Base-by-base conservation (phyloP, 2,797 vertebrate genomes). In the Sebastes oblongus region DNA sequence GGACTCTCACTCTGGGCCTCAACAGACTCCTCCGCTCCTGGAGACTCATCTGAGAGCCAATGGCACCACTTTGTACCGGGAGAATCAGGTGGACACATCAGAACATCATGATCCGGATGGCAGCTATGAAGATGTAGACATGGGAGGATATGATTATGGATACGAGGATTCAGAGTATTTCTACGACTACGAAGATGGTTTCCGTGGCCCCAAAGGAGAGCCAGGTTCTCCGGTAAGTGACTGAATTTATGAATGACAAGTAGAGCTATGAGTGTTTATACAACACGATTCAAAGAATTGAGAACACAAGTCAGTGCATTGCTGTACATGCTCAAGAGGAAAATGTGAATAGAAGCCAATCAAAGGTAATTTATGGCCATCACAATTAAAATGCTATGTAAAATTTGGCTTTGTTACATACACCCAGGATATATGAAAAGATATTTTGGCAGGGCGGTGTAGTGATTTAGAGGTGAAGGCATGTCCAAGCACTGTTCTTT, bases 151-250 rank as follows among this genome's bases (percentile, higher is more conserved):
- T 55, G 96, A 96, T 89, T 97, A 98, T 77, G 96, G 96, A 89
- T 97, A 97, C 56, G 97, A 98, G 90, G 97, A 97, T 76, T 89
- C 94, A 72, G 96, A 97, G 66, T 93, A 95, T 89, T 88, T 97
- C 81, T 96, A 97, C 29, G 96, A 97, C 82, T 96, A 97, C 52
- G 96, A 96, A 66, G 95, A 94, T 80, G 86, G 86, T 69, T 92
- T 96, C 55, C 95, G 66, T 89, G 98, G 98, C 90, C 96, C 96
- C 70, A 99, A 98, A 96, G 98, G 98, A 92, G 98, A 99, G 83
- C 93, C 96, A n/a, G 98, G 98, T 93, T 94, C 91, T 90, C 94
- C 96, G 84, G 98, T 99, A 96, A 98, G 98, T 97, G 13, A 80
- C 90, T 77, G 14, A 70, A 77, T 89, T 67, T 34, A 73, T 80